Percentiles rank a stretch among this genome's conserved stretches.
These are phyloP conservation scores for Drosophila neotestacea DNA, from an alignment of 2,888 invertebrate species.

Conservation along the genomic window DNA sequence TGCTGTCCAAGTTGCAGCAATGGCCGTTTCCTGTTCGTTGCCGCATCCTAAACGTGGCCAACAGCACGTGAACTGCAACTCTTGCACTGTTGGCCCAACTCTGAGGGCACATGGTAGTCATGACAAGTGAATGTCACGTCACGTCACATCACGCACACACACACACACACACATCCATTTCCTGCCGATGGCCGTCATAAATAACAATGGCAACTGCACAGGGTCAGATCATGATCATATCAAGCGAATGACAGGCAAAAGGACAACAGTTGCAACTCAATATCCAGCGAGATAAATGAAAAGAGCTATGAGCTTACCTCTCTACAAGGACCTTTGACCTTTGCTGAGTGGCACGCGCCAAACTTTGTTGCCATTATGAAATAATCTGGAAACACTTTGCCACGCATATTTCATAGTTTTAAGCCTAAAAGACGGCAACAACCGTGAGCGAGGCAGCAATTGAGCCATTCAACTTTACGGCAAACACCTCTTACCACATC, in stretches of 20 bases:
- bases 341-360: slow-evolving; percentile 21
- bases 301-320: slow-evolving; percentile 1
- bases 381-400: slow-evolving; percentile 42
- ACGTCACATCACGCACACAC: slow-evolving; percentile 23
- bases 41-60: slow-evolving; percentile 30
- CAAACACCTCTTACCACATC: slow-evolving; percentile 38
- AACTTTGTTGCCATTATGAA: slow-evolving; percentile 21
- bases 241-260: slow-evolving; percentile 32
- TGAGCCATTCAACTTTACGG: slow-evolving; percentile 54
- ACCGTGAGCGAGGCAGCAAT: slow-evolving; percentile 30
- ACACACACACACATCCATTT: slow-evolving; percentile 50
- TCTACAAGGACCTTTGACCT: neutral
- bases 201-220: slow-evolving; percentile 58
- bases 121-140: slow-evolving; percentile 58
- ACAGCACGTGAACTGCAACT: slow-evolving; percentile 42
- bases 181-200: slow-evolving; percentile 64
- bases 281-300: slow-evolving; percentile 13
- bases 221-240: slow-evolving; percentile 34
- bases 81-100: slow-evolving; percentile 5
- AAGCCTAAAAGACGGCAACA: slow-evolving; percentile 49
- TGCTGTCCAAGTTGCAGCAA: slow-evolving; percentile 32
- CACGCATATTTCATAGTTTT: slow-evolving; percentile 62
- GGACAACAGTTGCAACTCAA: slow-evolving; percentile 24
- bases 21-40: slow-evolving; percentile 31
- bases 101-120: slow-evolving; percentile 17